Percentiles rank a stretch among this genome's conserved stretches.
Evolutionary conservation across 2,888 invertebrate species (phyloP).

Genomic region (Tiliacea citrago): DNA sequence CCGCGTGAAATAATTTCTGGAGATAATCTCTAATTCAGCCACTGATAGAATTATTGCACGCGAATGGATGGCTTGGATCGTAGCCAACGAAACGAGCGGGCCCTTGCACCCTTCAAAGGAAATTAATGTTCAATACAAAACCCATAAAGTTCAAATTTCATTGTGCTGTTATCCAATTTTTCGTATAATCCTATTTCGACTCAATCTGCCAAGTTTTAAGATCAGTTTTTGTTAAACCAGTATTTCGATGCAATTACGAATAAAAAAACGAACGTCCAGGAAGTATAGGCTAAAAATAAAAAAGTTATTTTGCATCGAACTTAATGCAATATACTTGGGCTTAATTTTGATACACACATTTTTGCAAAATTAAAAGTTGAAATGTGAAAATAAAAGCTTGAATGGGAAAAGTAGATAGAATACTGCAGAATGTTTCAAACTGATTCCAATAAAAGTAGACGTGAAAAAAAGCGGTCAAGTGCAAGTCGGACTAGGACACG

Average conservation of each 20-base stretch:
- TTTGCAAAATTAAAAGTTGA: conserved; percentile 17
- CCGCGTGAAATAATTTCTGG: conserved; percentile 71
- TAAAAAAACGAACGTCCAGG: conserved; percentile 48
- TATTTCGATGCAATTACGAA: conserved; percentile 41
- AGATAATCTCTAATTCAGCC: conserved; percentile 79
- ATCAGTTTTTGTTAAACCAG: conserved; percentile 35
- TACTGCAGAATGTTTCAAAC: not conserved
- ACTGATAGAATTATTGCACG: conserved; percentile 82
- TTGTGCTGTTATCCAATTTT: conserved; percentile 56
- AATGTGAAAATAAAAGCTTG: not conserved
- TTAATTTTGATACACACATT: conserved; percentile 52
- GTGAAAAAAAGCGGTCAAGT: too few relatives aligned
- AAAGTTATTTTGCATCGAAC: conserved; percentile 50
- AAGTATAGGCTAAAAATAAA: conserved; percentile 54
- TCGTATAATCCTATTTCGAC: conserved; percentile 56
- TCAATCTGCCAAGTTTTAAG: conserved; percentile 25
- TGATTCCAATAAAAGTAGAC: not conserved
- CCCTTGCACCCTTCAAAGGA: conserved; percentile 64
- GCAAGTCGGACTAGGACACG: too few relatives aligned
- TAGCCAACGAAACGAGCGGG: conserved; percentile 68
- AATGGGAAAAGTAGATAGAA: not conserved
- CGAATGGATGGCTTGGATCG: conserved; percentile 78
- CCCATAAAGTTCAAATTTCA: conserved; percentile 66
- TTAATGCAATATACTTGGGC: conserved; percentile 61
- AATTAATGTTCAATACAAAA: conserved; percentile 69